These are phyloP conservation scores for Palythoa caribaeorum DNA, from an alignment of 92 coral and sea anemone species.

Conservation along the genomic window DNA sequence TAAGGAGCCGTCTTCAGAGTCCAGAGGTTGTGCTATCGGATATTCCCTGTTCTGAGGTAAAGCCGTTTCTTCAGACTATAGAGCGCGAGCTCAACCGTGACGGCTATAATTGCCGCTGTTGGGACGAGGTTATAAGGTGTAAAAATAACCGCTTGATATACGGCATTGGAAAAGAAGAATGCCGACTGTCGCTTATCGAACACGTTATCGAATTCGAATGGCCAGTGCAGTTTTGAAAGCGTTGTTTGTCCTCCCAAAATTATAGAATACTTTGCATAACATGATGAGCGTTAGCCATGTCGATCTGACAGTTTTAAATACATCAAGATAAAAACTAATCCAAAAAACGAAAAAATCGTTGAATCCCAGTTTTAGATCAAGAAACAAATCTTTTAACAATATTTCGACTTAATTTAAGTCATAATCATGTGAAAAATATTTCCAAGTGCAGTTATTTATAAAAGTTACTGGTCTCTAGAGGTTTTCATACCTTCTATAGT, in stretches of 20 bases:
- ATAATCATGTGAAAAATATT: no score
- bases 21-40: conserved; percentile 75
- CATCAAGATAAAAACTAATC: no score
- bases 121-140: conserved; percentile 79
- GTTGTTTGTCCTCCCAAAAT: background rate
- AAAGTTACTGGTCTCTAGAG: no score
- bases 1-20: conserved; percentile 69
- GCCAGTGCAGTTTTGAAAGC: conserved; percentile 46
- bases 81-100: conserved; percentile 79
- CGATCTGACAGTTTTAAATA: no score
- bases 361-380: no score
- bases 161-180: conserved; percentile 85
- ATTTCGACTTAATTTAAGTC: no score
- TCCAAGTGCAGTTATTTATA: no score
- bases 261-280: no score
- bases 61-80: conserved; percentile 69
- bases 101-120: conserved; percentile 76
- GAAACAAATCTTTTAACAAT: no score
- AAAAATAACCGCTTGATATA: conserved; percentile 72
- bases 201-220: conserved; percentile 91
- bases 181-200: conserved; percentile 77
- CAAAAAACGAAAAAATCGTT: no score
- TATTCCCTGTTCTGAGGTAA: conserved; percentile 68
- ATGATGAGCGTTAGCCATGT: no score
- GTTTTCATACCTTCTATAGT: no score